phyloP scores from a whole-genome alignment of 2,113 vertebrate genomes.

The Cephalopholis sonnerati region DNA sequence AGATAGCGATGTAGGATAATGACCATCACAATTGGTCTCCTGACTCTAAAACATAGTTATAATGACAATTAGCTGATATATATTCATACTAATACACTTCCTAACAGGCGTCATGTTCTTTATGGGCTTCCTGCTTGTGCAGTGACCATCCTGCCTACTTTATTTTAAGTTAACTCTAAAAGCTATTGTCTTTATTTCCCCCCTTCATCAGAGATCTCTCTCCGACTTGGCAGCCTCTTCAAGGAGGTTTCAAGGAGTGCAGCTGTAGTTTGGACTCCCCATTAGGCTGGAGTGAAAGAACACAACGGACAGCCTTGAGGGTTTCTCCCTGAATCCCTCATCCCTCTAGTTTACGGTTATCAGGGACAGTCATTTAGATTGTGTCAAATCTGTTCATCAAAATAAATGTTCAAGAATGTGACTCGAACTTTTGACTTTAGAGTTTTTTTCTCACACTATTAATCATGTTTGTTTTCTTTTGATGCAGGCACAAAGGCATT shows the following conservation, averaged over 20 bases:
- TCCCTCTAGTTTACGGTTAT: slow-evolving; percentile 27
- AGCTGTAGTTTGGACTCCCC: slow-evolving; percentile 41
- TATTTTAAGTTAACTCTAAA: slow-evolving; percentile 54
- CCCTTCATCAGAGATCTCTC: slow-evolving; percentile 25
- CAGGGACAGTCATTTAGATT: slow-evolving; percentile 57
- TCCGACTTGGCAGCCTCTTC: slow-evolving; percentile 38
- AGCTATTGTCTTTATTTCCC: slow-evolving; percentile 36
- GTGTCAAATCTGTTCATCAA: slow-evolving; percentile 65
- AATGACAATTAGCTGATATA: slow-evolving; percentile 22
- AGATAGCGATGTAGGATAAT: slow-evolving; percentile 10
- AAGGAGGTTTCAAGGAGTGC: slow-evolving; percentile 34
- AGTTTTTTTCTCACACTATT: not conserved
- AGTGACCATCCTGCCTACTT: slow-evolving; percentile 52
- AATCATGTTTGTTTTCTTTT: not conserved
- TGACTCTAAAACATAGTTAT: slow-evolving; percentile 22
- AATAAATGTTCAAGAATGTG: slow-evolving; percentile 76
- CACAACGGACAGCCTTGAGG: not conserved
- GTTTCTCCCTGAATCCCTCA: slow-evolving; percentile 11
- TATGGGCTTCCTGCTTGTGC: slow-evolving; percentile 47
- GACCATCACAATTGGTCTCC: slow-evolving; percentile 29
- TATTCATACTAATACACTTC: slow-evolving; percentile 23
- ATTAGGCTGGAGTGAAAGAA: slow-evolving; percentile 8
- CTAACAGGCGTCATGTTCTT: slow-evolving; percentile 21
- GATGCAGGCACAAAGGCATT: not conserved
- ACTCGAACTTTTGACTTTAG: slow-evolving; percentile 1